Conservation (phyloP, 2,888 invertebrate genomes). For the Automeris io region DNA sequence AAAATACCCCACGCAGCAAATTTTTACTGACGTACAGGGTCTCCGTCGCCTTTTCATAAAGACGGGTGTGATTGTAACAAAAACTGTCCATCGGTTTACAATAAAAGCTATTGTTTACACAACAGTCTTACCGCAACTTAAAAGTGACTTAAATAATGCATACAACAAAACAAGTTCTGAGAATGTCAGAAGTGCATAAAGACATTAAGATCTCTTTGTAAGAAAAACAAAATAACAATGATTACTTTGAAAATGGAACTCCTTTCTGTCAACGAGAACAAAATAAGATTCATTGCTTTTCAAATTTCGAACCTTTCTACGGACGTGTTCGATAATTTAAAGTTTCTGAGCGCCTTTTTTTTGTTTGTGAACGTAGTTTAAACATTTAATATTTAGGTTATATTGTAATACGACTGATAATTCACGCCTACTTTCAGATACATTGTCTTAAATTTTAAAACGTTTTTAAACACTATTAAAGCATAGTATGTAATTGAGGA, state of each 20-base stretch:
- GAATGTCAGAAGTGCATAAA: slow-evolving; percentile 11
- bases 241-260: slow-evolving; percentile 35
- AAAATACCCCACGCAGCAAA: too few relatives aligned
- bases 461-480: too few relatives aligned
- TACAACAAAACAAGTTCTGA: not conserved
- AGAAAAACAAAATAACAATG: slow-evolving; percentile 33
- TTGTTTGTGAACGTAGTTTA: too few relatives aligned
- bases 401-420: too few relatives aligned
- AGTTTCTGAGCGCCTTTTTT: too few relatives aligned
- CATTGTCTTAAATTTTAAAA: too few relatives aligned
- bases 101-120: not conserved
- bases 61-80: not conserved
- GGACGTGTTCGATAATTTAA: slow-evolving; percentile 23
- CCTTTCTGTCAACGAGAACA: slow-evolving; percentile 22
- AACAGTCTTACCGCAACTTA: slow-evolving; percentile 11
- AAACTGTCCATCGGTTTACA: not conserved
- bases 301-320: slow-evolving; percentile 24
- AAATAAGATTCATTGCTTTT: slow-evolving; percentile 28
- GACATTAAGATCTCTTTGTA: slow-evolving; percentile 23
- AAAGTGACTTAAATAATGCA: slow-evolving; percentile 21
- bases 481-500: too few relatives aligned
- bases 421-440: too few relatives aligned
- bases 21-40: too few relatives aligned
- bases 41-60: not conserved
- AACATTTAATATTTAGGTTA: too few relatives aligned